Percentiles rank a stretch among this genome's conserved stretches.
These are phyloP conservation scores for Drosophila mulleri DNA, from an alignment of 2,888 invertebrate species.

Conservation along the genomic window DNA sequence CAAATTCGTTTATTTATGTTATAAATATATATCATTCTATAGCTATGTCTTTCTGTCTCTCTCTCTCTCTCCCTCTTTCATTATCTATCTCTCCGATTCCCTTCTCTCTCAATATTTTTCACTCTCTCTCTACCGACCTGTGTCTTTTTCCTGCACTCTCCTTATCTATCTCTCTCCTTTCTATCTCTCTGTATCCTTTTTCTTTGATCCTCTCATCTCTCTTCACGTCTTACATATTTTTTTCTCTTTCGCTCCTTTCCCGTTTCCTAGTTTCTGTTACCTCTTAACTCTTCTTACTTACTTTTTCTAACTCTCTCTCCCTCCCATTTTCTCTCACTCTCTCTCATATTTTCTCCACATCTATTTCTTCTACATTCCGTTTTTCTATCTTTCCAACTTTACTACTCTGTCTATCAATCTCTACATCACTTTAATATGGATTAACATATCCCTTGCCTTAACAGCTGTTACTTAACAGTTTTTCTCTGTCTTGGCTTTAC, in stretches of 20 bases:
- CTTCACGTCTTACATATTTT: not conserved
- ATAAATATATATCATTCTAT: too few species aligned
- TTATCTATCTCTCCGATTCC: not conserved
- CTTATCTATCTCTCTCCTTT: not conserved
- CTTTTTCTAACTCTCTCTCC: not conserved
- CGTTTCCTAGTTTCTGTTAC: not conserved
- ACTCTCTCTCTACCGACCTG: not conserved
- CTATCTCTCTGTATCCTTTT: too few species aligned
- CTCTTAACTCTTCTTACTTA: not conserved
- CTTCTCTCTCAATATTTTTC: not conserved
- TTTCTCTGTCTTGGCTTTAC: not conserved
- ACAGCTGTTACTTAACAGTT: not conserved
- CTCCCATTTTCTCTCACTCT: not conserved
- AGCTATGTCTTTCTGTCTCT: not conserved
- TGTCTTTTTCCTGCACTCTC: not conserved
- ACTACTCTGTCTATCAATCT: not conserved
- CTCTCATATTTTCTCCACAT: not conserved
- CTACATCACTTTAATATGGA: too few species aligned
- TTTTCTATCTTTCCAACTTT: not conserved
- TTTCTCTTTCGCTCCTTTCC: too few species aligned
- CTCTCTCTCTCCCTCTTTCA: not conserved
- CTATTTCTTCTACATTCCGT: too few species aligned
- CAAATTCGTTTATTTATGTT: too few species aligned
- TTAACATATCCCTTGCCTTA: not conserved
- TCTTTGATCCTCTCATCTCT: too few species aligned